phyloP scores from a whole-genome alignment of 2,888 invertebrate species.

The Lepidochitona cinerea region DNA sequence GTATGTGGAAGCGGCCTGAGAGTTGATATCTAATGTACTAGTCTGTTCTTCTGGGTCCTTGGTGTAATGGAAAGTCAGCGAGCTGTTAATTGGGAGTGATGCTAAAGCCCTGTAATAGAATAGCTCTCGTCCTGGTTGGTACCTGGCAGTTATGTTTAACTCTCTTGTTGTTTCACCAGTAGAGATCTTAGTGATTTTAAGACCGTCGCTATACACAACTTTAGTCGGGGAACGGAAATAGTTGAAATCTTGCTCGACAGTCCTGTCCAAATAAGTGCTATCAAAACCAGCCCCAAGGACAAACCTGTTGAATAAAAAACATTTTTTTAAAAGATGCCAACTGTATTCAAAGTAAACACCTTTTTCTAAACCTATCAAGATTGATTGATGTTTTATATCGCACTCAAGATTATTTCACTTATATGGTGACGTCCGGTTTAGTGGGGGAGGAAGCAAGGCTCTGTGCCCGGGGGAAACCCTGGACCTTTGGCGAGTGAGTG shows the following conservation, averaged over 20 bases:
- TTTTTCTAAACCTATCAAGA: no score
- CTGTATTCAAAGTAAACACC: no score
- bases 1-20: neutral
- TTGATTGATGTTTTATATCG: no score
- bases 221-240: neutral
- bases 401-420: no score
- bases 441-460: no score
- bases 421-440: no score
- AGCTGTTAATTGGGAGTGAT: neutral
- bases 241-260: neutral
- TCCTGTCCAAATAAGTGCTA: neutral
- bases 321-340: neutral
- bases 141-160: neutral
- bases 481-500: no score
- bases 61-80: neutral
- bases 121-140: neutral
- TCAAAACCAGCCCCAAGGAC: neutral
- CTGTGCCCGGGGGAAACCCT: no score
- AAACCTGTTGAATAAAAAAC: neutral
- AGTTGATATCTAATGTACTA: neutral
- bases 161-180: neutral
- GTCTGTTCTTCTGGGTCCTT: neutral
- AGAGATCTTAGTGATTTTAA: neutral
- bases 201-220: neutral
- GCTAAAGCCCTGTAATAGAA: neutral